Evolutionary conservation across 2,797 vertebrate species (phyloP).

Genomic region (Bryconaethiops microstoma): DNA sequence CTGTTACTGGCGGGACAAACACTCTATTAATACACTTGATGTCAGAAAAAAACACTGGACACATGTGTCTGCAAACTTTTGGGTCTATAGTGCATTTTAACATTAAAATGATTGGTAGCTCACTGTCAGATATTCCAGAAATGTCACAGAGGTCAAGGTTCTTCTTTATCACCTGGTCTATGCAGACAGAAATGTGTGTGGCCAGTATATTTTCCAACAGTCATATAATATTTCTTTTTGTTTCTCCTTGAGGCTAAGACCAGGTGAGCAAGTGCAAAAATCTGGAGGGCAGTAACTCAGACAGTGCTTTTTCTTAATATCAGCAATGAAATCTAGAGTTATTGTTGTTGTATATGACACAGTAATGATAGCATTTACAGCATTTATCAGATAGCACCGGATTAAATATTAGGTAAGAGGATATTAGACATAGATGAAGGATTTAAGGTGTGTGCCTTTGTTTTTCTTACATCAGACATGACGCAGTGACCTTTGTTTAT

Average conservation of each 20-base stretch:
- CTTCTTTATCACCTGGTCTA: not conserved
- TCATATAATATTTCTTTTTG: too few species aligned
- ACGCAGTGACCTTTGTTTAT: not conserved
- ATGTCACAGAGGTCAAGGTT: not conserved
- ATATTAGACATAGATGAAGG: not conserved
- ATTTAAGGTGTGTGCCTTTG: not conserved
- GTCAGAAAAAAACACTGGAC: not conserved
- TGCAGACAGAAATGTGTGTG: conserved; percentile 7
- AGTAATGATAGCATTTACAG: not conserved
- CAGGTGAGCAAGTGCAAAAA: not conserved
- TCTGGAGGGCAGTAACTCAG: not conserved
- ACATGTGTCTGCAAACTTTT: not conserved
- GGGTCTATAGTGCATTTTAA: not conserved
- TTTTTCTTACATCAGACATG: not conserved
- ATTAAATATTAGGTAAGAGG: not conserved
- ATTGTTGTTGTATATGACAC: not conserved
- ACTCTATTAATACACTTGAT: not conserved
- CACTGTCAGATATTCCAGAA: not conserved
- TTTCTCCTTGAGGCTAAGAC: not conserved
- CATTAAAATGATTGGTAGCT: not conserved
- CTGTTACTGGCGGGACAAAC: not conserved
- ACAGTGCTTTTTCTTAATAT: conserved; percentile 2
- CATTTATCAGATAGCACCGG: too few species aligned
- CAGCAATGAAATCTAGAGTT: conserved; percentile 13
- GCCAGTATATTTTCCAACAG: not conserved